Evolutionary conservation across 1,140 invertebrate genomes (phyloP), one percentile per base, ranked within the genome.

Genomic region (Maconellicoccus hirsutus): DNA sequence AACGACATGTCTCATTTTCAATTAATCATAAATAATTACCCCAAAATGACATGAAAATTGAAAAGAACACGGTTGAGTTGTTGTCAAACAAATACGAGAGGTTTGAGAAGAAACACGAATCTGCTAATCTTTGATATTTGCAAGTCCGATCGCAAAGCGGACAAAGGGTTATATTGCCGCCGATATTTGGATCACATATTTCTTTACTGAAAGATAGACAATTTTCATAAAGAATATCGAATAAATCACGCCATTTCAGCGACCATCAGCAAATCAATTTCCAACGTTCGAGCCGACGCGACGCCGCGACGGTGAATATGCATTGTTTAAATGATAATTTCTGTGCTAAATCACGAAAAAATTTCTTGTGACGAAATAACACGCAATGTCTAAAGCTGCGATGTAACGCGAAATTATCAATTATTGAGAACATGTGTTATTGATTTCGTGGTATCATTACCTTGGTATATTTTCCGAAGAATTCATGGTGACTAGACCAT

Each of bases 41-140:
- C 93, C 94, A 98, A 78, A 99, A 87, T 39, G 94, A 94, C 94
- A 98, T 98, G 77, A 98, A 93, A 59, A 94, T 86, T 27, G 96
- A 91, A 80, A 98, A 98, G 77, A 93, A 86, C 0, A 98, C 89
- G 0, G 95, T 98, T 12, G 89, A 90, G 10, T 88, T 84, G 82
- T 99, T 98, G 77, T 99, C 96, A 78, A 99, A 96, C 26, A 98
- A 82, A 77, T 97, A 96, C 0, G 93, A 94, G 10, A 94, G 82
- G 75, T 86, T 84, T 16, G 93, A 86, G 78, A 95, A 89, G 23
- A 87, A 77, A 80, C 95, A 98, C 0, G 91, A 92, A 75, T 92
- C 87, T 19, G 84, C 83, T 0, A 98, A 79, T 75, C 88, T 83
- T 92, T 93, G 96, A 80, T 90, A 97, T 75, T 88, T 84, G 80